Evolutionary conservation across 2,797 vertebrate species (phyloP).

Genomic region (Anguilla pacifica): DNA sequence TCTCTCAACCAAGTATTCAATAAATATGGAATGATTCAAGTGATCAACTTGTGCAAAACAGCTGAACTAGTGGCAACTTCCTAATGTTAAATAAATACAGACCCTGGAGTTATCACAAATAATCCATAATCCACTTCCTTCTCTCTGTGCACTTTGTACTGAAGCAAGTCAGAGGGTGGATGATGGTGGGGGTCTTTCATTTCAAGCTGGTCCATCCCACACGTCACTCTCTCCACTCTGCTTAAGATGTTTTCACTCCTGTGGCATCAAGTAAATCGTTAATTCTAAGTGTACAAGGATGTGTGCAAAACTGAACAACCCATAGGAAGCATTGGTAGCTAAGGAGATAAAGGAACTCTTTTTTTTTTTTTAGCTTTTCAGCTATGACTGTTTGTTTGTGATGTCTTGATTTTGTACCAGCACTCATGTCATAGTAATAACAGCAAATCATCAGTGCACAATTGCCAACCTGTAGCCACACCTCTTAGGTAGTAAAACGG

Average conservation of each 20-base stretch:
- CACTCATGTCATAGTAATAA: background rate
- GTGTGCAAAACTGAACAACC: background rate
- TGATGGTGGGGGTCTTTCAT: background rate
- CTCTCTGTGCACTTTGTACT: background rate
- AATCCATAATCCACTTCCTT: background rate
- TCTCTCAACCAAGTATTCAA: background rate
- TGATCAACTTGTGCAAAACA: background rate
- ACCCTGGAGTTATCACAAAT: background rate
- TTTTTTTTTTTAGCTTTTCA: background rate
- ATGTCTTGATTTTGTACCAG: background rate
- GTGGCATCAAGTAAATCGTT: background rate
- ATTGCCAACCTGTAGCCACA: background rate
- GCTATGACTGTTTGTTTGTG: background rate
- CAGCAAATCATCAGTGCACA: background rate
- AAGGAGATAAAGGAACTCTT: background rate
- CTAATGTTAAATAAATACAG: background rate
- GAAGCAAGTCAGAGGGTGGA: background rate
- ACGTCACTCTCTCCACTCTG: background rate
- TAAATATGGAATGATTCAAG: background rate
- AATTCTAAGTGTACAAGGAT: background rate
- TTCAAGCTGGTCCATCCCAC: background rate
- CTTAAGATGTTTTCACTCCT: background rate
- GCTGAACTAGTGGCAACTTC: background rate
- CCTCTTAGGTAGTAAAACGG: background rate
- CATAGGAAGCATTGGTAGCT: background rate